Evolutionary conservation across 2,797 vertebrate genomes (phyloP).

Genomic region (Danio jaintianensis): DNA sequence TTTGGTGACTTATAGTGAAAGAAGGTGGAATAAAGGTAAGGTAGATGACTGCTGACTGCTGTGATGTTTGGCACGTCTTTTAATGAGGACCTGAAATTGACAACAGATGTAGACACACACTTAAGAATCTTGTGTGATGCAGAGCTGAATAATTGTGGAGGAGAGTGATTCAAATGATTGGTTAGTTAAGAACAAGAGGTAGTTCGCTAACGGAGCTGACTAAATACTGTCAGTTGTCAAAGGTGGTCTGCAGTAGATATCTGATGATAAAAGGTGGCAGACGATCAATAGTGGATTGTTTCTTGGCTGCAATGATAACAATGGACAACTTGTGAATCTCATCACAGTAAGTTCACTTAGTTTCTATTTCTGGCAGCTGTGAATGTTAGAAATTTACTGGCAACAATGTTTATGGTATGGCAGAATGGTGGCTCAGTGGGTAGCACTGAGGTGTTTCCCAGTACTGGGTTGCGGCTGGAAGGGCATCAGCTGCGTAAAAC

Average conservation of each 20-base stretch:
- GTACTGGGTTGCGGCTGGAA: too few relatives aligned
- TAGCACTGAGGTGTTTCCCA: too few relatives aligned
- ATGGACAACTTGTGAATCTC: background rate
- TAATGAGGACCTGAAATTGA: conserved; percentile 68
- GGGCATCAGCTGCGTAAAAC: too few relatives aligned
- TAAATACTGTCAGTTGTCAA: background rate
- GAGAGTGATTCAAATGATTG: background rate
- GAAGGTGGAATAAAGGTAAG: background rate
- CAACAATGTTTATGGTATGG: too few relatives aligned
- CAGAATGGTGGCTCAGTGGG: too few relatives aligned
- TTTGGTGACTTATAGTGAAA: background rate
- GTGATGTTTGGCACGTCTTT: conserved; percentile 64
- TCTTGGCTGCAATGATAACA: background rate
- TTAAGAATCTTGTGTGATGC: conserved; percentile 62
- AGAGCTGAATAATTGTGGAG: conserved; percentile 43
- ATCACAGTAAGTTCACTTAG: background rate
- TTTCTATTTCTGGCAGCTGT: too few relatives aligned
- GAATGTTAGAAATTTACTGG: too few relatives aligned
- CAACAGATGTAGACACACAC: conserved; percentile 71
- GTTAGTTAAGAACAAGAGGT: background rate
- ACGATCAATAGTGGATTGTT: background rate
- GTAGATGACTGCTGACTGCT: conserved; percentile 37
- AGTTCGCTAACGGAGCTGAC: background rate
- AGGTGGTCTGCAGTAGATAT: background rate
- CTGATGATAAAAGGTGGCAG: background rate